Evolutionary conservation across 2,888 invertebrate genomes (phyloP).

Genomic region (Ceraclea dissimilis): DNA sequence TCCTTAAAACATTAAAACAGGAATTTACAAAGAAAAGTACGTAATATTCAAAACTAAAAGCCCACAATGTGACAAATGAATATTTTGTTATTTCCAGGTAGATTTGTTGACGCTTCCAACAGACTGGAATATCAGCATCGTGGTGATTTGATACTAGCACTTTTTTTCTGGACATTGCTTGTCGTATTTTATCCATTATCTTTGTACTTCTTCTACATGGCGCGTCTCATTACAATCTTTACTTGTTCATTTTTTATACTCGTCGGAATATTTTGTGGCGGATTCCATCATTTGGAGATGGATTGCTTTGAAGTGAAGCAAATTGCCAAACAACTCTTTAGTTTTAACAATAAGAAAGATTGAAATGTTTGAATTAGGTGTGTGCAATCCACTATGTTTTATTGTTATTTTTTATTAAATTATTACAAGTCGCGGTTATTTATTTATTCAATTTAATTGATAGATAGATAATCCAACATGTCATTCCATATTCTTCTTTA

Average conservation of each 20-base stretch:
- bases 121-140: conserved; percentile 11
- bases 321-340: not conserved
- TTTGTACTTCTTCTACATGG: conserved; percentile 2
- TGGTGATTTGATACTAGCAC: conserved; percentile 14
- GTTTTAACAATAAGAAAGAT: not conserved
- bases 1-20: too few species aligned
- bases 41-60: too few species aligned
- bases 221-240: not conserved
- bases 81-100: conserved; percentile 9
- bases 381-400: not conserved
- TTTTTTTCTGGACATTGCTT: conserved; percentile 23
- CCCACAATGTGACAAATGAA: too few species aligned
- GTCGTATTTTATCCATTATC: conserved; percentile 12
- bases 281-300: conserved; percentile 25
- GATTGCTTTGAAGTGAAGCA: conserved; percentile 7
- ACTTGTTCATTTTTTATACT: conserved; percentile 10
- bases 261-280: conserved; percentile 12
- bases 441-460: too few species aligned
- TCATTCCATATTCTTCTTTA: too few species aligned
- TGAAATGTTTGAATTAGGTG: not conserved
- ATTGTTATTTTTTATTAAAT: too few species aligned
- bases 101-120: conserved; percentile 19
- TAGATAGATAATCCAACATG: too few species aligned
- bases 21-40: too few species aligned
- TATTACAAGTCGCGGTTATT: too few species aligned